Base-by-base conservation (phyloP, 2,113 vertebrate genomes). In the Megatriorchis doriae region DNA sequence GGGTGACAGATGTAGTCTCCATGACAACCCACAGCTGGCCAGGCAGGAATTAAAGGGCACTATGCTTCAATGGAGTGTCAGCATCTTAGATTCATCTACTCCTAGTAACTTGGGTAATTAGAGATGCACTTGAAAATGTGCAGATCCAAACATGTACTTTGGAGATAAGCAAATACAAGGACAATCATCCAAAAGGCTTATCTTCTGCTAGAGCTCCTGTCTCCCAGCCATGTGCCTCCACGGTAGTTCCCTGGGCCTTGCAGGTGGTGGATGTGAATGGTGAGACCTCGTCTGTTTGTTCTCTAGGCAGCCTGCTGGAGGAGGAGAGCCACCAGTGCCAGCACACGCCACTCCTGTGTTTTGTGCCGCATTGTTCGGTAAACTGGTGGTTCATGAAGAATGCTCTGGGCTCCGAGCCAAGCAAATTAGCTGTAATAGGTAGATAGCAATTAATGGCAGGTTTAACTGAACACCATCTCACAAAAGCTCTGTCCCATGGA, bases 1-100 rank as follows among this genome's bases (percentile, higher is more conserved):
- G 66, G 68, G 83, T 82, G 93, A 50, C 97, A 97, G 92, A 91
- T 91, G 92, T 74, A 43, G 72, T 95, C 36, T 94, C 88, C 95
- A 90, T 96, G 95, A 73, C 38, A 48, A 96, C 92, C n/a, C 79
- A 94, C 94, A 96, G 90, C 96, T 98, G 96, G 80, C 82, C 68
- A 56, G 90, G 74, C 70, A 88, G 81, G 40, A 85, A 84, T 73
- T 90, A 86, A 94, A 95, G 92, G 82, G 70, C 88, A 71, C 36
- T 1, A 13, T 74, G 83, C 77, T 86, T 88, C 81, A 68, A 10
- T 13, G 26, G 70, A 90, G 80, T 58, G 73, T 68, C 94, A 92
- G 94, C 92, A 74, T 59, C 72, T 82, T 83, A 4, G 4, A 45
- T 38, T 67, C 71, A 45, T 52, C 86, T 86, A 10, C 78, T 74